phyloP scores from a whole-genome alignment of 2,888 invertebrate species.

The Branchipolynoe longqiensis region DNA sequence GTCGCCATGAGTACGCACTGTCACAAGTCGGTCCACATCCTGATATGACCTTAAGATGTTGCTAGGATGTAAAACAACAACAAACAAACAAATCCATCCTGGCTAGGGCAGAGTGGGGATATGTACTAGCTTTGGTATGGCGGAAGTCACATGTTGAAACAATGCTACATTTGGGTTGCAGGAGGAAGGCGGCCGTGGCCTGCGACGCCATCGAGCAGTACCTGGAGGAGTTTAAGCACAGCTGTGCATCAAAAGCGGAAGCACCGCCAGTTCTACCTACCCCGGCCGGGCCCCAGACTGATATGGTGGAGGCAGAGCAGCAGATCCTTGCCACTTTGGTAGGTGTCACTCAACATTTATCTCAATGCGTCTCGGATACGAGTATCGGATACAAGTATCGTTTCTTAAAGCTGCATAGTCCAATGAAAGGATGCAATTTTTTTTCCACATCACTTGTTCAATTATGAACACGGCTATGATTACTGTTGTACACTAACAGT shows the following conservation, averaged over 20 bases:
- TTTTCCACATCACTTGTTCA: no score
- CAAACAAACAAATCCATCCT: not conserved
- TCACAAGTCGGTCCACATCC: no score
- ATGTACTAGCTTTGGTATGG: not conserved
- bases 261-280: not conserved
- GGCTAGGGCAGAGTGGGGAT: not conserved
- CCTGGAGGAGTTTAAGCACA: conserved; percentile 30
- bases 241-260: not conserved
- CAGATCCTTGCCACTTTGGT: conserved; percentile 26
- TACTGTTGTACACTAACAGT: no score
- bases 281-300: not conserved
- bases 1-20: no score
- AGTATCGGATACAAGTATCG: no score
- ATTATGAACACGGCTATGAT: no score
- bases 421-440: no score
- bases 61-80: no score
- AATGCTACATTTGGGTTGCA: not conserved
- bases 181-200: not conserved
- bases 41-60: no score
- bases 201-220: conserved; percentile 9
- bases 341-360: no score
- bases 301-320: not conserved
- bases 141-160: not conserved
- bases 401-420: no score
- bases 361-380: no score